Percentiles rank a stretch among this genome's conserved stretches.
Evolutionary conservation across 2,113 vertebrate genomes (phyloP).

Genomic region (Gymnocephalus cernua): DNA sequence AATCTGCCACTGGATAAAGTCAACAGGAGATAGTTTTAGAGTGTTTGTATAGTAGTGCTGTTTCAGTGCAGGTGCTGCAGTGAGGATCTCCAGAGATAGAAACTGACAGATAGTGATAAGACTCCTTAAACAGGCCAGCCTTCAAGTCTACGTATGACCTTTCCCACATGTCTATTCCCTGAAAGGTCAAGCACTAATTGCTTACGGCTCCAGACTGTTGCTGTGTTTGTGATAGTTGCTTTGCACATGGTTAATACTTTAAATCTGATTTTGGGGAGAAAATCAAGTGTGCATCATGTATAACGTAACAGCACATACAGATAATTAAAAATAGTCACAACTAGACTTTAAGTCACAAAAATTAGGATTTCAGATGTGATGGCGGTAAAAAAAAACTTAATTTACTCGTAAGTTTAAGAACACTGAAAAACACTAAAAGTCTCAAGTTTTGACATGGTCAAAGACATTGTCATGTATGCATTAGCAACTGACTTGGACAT

Average conservation of each 20-base stretch:
- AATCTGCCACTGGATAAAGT: neutral
- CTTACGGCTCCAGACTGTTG: conserved; percentile 15
- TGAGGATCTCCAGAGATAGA: conserved; percentile 44
- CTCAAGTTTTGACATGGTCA: neutral
- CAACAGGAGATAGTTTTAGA: conserved; percentile 5
- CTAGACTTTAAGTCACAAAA: neutral
- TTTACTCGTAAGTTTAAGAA: neutral
- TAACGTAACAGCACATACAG: neutral
- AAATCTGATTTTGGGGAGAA: neutral
- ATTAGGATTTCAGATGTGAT: neutral
- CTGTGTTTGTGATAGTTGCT: conserved; percentile 28
- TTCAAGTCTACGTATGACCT: conserved; percentile 21
- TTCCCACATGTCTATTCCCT: conserved; percentile 31
- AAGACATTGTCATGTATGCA: neutral
- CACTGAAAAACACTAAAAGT: neutral
- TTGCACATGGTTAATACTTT: neutral
- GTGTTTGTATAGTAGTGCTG: neutral
- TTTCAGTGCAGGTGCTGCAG: conserved; percentile 41
- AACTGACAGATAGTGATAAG: conserved; percentile 48
- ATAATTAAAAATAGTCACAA: neutral
- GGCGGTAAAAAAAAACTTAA: neutral
- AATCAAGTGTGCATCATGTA: neutral
- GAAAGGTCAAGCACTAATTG: conserved; percentile 43
- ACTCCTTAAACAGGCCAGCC: conserved; percentile 4
- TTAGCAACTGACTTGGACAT: neutral